Evolutionary conservation across 2,888 invertebrate species (phyloP).

Genomic region (Pammene fasciana): DNA sequence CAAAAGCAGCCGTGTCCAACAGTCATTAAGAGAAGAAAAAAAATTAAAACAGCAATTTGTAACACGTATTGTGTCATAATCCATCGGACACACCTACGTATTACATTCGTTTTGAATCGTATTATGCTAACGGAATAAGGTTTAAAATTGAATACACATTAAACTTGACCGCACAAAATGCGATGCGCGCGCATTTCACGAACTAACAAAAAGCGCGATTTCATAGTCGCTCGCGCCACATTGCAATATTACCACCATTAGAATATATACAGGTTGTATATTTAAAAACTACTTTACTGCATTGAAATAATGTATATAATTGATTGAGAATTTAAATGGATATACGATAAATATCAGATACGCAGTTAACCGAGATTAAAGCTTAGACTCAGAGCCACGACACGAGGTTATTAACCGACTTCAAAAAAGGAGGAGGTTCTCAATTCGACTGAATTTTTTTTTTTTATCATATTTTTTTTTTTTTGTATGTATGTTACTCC

Average conservation of each 20-base stretch:
- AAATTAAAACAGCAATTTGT: slow-evolving; percentile 21
- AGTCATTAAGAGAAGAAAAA: neutral
- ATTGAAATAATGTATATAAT: neutral
- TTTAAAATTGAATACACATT: neutral
- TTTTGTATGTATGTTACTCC: too few species aligned
- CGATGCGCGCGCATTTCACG: slow-evolving; percentile 14
- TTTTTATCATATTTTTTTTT: too few species aligned
- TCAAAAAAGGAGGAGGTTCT: too few species aligned
- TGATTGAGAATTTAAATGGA: neutral
- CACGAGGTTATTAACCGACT: too few species aligned
- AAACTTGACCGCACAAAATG: slow-evolving; percentile 11
- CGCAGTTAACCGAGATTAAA: too few species aligned
- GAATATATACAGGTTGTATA: neutral
- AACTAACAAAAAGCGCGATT: slow-evolving; percentile 29
- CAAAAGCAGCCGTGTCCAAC: neutral
- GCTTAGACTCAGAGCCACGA: too few species aligned
- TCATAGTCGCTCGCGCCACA: slow-evolving; percentile 19
- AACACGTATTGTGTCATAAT: slow-evolving; percentile 21
- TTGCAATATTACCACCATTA: neutral
- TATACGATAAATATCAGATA: neutral
- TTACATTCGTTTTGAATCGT: neutral
- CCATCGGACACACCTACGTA: slow-evolving; percentile 15
- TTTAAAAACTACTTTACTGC: neutral
- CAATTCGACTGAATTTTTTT: too few species aligned
- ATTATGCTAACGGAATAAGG: neutral